Evolutionary conservation across 2,888 invertebrate genomes (phyloP), one percentile per base, ranked within the genome.

Genomic region (Perithous albicinctus): DNA sequence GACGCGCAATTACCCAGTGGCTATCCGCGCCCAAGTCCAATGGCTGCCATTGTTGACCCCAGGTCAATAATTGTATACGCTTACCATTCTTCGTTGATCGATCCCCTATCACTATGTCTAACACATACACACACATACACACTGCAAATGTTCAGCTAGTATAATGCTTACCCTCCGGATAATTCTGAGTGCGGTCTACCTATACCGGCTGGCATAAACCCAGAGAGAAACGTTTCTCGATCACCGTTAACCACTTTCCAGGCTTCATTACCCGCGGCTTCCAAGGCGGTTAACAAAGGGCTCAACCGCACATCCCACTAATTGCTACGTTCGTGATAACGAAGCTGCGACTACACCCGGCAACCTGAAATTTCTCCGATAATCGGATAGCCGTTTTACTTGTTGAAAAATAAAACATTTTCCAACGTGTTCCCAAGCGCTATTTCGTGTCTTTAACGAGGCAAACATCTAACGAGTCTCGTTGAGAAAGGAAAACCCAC

Each of bases 311-410:
- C 63, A 75, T 76, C 72, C 82, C 82, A 79, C 78, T 82, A 82
- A 82, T 82, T 82, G 78, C 82, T 76, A 82, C 82, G 82, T 79
- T 82, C 72, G 70, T 76, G 82, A 82, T 82, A 82, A 82, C 82
- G 78, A 82, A 79, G 61, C 78, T 61, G 41, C 32, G 29, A 29
- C 43, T 59, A 70, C 26, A 70, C 56, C 18, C 18, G 32, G 12
- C 43, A 26, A 12, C n/a, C 56, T 64, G 74, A 66, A n/a, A 67
- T 76, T 78, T 78, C 48, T 67, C 75, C 75, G 29, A 78, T 82
- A 78, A 78, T 72, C 43, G 66, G 51, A 73, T 35, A 38, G 56
- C 38, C 61, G n/a, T n/a, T 46, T 74, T 46, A 41, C 63, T 18
- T 38, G 7, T 18, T 35, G 61, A 46, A 67, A 67, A 69, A 59